phyloP scores from a whole-genome alignment of 2,888 invertebrate genomes.

The Thereva unica region DNA sequence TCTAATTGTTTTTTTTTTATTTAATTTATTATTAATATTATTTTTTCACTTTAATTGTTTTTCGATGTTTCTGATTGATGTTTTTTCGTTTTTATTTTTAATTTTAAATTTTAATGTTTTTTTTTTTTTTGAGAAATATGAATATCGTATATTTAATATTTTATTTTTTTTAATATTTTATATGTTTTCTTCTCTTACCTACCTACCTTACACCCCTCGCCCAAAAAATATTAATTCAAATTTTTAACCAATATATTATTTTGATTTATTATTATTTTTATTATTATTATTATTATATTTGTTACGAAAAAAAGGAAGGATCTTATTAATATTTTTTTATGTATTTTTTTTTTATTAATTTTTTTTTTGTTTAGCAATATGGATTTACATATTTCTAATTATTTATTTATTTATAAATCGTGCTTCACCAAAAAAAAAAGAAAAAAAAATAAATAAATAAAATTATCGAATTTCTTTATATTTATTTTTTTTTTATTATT shows the following conservation, averaged over 20 bases:
- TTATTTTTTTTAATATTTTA: slow-evolving; percentile 7
- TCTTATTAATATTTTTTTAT: slow-evolving; percentile 9
- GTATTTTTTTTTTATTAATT: neutral
- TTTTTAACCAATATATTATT: neutral
- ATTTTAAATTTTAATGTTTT: slow-evolving; percentile 23
- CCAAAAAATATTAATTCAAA: slow-evolving; percentile 3
- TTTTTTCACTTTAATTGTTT: slow-evolving; percentile 38
- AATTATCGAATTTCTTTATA: neutral
- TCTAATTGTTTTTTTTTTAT: slow-evolving; percentile 40
- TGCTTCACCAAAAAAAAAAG: neutral
- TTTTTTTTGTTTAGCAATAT: neutral
- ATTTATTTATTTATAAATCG: neutral
- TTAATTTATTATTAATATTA: slow-evolving; percentile 38
- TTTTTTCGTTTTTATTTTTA: slow-evolving; percentile 36
- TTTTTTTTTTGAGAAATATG: slow-evolving; percentile 11
- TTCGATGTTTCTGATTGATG: slow-evolving; percentile 41
- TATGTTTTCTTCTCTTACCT: slow-evolving; percentile 15
- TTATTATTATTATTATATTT: neutral
- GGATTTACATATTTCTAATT: too few species aligned
- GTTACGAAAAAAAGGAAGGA: neutral
- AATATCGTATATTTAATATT: slow-evolving; percentile 17
- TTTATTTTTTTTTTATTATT: neutral
- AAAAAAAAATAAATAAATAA: slow-evolving; percentile 1
- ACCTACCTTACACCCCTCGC: slow-evolving; percentile 5
- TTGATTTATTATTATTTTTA: slow-evolving; percentile 1